phyloP scores from a whole-genome alignment of 2,888 invertebrate species.

The Diaprepes abbreviatus region DNA sequence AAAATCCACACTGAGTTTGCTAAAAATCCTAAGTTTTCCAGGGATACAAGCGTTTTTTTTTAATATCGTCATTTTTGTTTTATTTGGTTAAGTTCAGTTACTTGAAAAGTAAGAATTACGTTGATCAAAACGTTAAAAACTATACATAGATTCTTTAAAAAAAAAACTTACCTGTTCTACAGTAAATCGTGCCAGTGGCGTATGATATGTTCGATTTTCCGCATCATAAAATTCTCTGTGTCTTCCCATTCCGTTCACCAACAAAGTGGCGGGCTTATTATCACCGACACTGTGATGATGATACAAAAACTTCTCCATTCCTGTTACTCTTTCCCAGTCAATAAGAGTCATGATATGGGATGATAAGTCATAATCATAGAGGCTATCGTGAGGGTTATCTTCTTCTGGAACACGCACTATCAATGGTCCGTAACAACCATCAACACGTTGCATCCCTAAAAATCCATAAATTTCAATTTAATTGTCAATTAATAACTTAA shows the following conservation, averaged over 20 bases:
- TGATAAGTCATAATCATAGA: constrained; percentile 85
- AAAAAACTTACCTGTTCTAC: constrained; percentile 74
- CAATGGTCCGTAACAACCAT: constrained; percentile 86
- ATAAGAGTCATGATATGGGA: constrained; percentile 83
- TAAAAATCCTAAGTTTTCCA: too few species aligned
- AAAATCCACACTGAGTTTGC: too few species aligned
- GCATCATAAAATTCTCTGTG: constrained; percentile 66
- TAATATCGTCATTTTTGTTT: too few species aligned
- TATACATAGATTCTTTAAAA: too few species aligned
- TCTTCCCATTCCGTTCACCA: constrained; percentile 86
- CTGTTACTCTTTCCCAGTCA: constrained; percentile 86
- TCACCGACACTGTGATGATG: constrained; percentile 88
- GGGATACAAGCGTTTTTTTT: too few species aligned
- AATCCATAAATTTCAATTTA: too few species aligned
- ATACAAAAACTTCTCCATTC: constrained; percentile 82
- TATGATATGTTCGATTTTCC: constrained; percentile 67
- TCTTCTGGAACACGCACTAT: constrained; percentile 79
- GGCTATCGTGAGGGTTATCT: constrained; percentile 73
- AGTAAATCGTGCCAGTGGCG: constrained; percentile 75
- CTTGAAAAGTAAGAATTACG: too few species aligned
- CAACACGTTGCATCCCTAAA: constrained; percentile 85
- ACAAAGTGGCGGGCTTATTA: constrained; percentile 85
- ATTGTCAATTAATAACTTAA: too few species aligned
- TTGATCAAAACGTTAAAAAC: too few species aligned
- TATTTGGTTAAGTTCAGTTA: too few species aligned